Evolutionary conservation across 2,797 vertebrate species (phyloP).

Genomic region (Enoplosus armatus): DNA sequence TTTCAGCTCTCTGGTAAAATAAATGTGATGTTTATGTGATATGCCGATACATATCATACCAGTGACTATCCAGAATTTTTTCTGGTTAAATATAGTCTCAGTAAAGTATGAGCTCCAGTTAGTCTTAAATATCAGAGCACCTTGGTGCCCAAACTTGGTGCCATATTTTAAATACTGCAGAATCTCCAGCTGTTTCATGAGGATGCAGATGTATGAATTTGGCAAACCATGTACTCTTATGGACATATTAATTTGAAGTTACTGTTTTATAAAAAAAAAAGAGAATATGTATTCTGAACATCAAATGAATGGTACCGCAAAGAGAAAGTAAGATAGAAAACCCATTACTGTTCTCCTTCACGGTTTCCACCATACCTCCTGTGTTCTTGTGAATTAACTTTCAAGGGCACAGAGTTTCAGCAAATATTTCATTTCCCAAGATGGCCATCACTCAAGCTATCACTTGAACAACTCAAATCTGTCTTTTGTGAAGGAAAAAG

Average conservation of each 20-base stretch:
- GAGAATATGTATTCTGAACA: slow-evolving; percentile 28
- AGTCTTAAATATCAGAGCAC: background rate
- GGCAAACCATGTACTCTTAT: background rate
- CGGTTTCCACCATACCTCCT: slow-evolving; percentile 60
- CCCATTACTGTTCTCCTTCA: slow-evolving; percentile 62
- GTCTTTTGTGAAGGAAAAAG: slow-evolving; percentile 68
- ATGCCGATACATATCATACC: background rate
- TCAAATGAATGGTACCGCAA: slow-evolving; percentile 41
- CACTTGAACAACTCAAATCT: slow-evolving; percentile 78
- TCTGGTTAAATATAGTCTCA: background rate
- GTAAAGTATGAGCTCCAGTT: too few species aligned
- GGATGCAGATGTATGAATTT: background rate
- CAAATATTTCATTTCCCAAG: slow-evolving; percentile 84
- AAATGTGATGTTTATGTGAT: background rate
- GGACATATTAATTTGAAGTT: background rate
- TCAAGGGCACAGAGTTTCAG: slow-evolving; percentile 80
- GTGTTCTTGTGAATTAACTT: slow-evolving; percentile 80
- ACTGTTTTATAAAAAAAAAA: slow-evolving; percentile 39
- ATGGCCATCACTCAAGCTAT: slow-evolving; percentile 81
- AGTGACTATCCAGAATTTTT: background rate
- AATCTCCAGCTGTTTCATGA: background rate
- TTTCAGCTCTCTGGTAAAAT: background rate
- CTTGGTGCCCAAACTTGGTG: accelerated
- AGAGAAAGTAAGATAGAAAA: slow-evolving; percentile 68
- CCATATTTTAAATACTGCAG: background rate